Evolutionary conservation across 92 coral and sea anemone species (phyloP).

Genomic region (Metridium senile): DNA sequence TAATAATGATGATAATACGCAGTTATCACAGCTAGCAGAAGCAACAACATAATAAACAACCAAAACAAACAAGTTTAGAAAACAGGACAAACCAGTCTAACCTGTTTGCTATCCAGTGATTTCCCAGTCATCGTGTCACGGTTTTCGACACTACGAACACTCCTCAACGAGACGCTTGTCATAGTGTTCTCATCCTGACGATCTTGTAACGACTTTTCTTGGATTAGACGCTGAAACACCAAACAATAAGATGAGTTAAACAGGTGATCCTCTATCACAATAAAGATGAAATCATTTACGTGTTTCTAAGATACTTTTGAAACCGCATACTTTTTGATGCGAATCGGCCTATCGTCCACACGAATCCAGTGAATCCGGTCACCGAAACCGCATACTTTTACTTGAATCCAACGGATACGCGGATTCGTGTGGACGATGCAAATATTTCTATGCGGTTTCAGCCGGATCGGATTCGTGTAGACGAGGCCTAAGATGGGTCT

Average conservation of each 20-base stretch:
- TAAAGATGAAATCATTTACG: too few relatives aligned
- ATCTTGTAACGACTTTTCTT: conserved; percentile 42
- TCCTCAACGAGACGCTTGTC: conserved; percentile 63
- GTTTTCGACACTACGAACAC: conserved; percentile 43
- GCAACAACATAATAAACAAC: not conserved
- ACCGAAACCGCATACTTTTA: conserved; percentile 7
- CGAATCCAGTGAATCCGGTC: too few relatives aligned
- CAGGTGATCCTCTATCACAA: too few relatives aligned
- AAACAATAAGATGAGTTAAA: too few relatives aligned
- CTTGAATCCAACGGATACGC: too few relatives aligned
- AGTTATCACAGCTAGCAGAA: not conserved
- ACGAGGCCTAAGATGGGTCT: too few relatives aligned
- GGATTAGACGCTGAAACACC: conserved; percentile 22
- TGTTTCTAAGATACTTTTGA: too few relatives aligned
- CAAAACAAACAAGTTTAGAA: not conserved
- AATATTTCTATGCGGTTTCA: too few relatives aligned
- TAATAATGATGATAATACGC: not conserved
- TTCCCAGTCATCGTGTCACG: conserved; percentile 67
- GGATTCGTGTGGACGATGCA: too few relatives aligned
- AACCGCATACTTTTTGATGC: too few relatives aligned
- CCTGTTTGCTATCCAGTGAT: conserved; percentile 51
- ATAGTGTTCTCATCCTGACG: conserved; percentile 67
- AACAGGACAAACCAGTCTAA: not conserved
- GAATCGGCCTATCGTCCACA: too few relatives aligned
- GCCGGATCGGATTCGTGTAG: too few relatives aligned